These are phyloP conservation scores for Nettapus auritus DNA, from an alignment of 2,113 vertebrate genomes.

Conservation along the genomic window DNA sequence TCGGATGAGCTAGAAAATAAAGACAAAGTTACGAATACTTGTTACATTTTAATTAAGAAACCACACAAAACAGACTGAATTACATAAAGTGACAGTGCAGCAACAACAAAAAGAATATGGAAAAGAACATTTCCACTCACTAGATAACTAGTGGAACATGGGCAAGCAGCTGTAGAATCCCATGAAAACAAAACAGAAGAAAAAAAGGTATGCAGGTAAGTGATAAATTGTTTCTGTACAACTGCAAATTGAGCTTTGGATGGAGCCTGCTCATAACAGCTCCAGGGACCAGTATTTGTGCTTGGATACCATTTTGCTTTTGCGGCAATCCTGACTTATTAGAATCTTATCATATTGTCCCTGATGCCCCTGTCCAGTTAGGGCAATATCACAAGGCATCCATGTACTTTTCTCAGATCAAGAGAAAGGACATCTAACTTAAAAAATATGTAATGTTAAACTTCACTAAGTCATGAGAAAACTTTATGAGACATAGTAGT, in stretches of 20 bases:
- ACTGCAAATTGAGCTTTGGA: background rate
- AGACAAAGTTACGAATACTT: background rate
- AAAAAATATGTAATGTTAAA: background rate
- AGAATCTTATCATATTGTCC: background rate
- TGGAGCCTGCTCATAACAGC: background rate
- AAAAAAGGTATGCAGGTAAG: background rate
- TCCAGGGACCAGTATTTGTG: background rate
- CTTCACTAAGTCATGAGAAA: background rate
- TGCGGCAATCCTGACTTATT: background rate
- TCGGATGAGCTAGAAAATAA: constrained; percentile 79
- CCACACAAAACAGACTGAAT: background rate
- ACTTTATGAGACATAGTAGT: background rate
- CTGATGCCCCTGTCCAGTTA: background rate
- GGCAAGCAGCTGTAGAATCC: background rate
- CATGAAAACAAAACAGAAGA: background rate
- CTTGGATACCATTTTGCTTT: background rate
- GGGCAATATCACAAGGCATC: background rate
- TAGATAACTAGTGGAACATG: background rate
- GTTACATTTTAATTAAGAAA: background rate
- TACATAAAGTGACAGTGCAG: background rate
- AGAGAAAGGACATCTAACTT: background rate
- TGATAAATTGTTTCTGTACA: background rate
- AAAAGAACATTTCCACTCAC: background rate
- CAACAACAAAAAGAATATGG: background rate
- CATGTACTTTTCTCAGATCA: background rate